Conservation (phyloP, 2,797 vertebrate genomes). For the Falco concolor region DNA sequence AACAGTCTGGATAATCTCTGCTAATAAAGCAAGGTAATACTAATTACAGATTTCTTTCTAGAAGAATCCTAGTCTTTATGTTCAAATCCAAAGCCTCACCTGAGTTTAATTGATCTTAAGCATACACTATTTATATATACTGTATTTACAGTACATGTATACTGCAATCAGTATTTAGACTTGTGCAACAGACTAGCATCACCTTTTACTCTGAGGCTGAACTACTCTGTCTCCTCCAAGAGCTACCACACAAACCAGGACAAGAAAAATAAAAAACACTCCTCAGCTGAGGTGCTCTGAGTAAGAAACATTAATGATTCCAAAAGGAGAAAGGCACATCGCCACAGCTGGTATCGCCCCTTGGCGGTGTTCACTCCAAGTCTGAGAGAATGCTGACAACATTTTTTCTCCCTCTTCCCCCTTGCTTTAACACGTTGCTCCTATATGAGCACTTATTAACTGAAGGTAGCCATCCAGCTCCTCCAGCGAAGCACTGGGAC, state of each 20-base stretch:
- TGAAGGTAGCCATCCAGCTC: background rate
- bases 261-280: background rate
- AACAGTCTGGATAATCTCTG: background rate
- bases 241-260: background rate
- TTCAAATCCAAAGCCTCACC: background rate
- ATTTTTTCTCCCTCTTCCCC: too few species aligned
- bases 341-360: accelerated
- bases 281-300: background rate
- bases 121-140: background rate
- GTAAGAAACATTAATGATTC: accelerated
- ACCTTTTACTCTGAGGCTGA: background rate
- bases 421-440: background rate
- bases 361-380: accelerated
- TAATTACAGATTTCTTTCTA: background rate
- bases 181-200: background rate
- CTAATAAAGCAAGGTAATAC: background rate
- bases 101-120: background rate
- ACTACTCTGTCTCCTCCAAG: background rate
- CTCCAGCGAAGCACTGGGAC: background rate
- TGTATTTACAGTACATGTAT: background rate
- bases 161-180: background rate
- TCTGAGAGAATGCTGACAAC: background rate
- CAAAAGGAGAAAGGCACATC: background rate
- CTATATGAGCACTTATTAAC: accelerated
- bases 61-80: background rate